A percentile compares a stretch with the other conserved stretches of the same genome.
These are phyloP conservation scores for Tipula helvola DNA, from an alignment of 2,888 invertebrate species.

Conservation along the genomic window DNA sequence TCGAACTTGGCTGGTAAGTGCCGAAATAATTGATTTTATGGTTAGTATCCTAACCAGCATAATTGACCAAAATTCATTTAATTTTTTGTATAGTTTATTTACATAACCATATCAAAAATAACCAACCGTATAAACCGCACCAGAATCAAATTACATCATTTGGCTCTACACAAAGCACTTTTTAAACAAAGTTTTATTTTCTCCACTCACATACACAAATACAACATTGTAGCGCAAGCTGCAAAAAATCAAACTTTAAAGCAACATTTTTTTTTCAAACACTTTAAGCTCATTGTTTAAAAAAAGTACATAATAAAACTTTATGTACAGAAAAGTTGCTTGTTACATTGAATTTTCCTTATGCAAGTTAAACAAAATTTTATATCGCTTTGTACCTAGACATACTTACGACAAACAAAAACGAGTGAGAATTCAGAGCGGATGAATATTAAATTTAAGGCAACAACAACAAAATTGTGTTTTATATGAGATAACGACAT, in stretches of 20 bases:
- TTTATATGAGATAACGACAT: not conserved
- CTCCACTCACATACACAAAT: not conserved
- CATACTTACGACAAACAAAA: not conserved
- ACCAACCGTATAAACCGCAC: not conserved
- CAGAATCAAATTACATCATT: not conserved
- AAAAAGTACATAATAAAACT: not conserved
- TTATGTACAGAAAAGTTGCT: not conserved
- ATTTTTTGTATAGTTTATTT: not conserved
- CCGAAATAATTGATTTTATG: not conserved
- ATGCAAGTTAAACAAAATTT: not conserved
- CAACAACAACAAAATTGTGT: not conserved
- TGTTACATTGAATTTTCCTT: not conserved
- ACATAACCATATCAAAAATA: not conserved
- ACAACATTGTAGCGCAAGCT: not conserved
- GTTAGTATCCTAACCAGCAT: not conserved
- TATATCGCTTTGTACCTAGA: not conserved
- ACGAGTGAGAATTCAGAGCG: not conserved
- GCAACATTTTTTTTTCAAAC: not conserved
- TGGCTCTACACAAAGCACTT: not conserved
- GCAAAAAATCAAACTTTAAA: not conserved
- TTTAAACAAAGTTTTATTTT: not conserved
- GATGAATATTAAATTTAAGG: not conserved
- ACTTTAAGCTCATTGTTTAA: not conserved
- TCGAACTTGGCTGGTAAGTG: not conserved
- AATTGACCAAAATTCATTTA: not conserved